Conservation (phyloP, 2,888 invertebrate species). For the Sesamia inferens region DNA sequence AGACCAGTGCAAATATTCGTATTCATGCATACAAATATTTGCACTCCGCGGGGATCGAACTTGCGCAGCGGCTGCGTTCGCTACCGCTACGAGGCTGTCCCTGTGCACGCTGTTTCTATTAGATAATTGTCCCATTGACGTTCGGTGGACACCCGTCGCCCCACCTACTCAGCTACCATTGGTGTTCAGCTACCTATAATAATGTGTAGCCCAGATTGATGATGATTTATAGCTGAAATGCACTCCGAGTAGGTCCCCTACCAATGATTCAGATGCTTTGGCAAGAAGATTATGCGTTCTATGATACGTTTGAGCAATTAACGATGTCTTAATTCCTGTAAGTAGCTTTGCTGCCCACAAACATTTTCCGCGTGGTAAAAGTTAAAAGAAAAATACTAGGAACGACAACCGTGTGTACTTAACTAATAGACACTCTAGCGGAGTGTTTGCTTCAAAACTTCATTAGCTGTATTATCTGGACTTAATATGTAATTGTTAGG, state of each 20-base stretch:
- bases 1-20: too few relatives aligned
- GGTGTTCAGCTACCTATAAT: not conserved
- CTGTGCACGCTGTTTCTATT: not conserved
- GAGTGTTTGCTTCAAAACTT: conserved; percentile 31
- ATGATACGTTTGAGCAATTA: not conserved
- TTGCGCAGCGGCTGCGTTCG: too few relatives aligned
- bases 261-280: not conserved
- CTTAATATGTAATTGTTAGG: not conserved
- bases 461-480: conserved; percentile 19
- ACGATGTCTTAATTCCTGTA: not conserved
- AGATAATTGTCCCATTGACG: not conserved
- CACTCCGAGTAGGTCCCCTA: not conserved
- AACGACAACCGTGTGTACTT: conserved; percentile 28
- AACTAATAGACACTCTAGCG: conserved; percentile 57
- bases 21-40: too few relatives aligned
- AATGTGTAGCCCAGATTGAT: not conserved
- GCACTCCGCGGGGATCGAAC: too few relatives aligned
- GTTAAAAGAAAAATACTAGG: not conserved
- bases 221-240: not conserved
- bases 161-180: not conserved
- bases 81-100: too few relatives aligned
- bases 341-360: not conserved
- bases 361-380: not conserved
- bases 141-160: not conserved
- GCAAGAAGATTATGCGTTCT: not conserved